Evolutionary conservation across 2,797 vertebrate species (phyloP), one percentile per base, ranked within the genome.

Genomic region (Meriones psammophilus): DNA sequence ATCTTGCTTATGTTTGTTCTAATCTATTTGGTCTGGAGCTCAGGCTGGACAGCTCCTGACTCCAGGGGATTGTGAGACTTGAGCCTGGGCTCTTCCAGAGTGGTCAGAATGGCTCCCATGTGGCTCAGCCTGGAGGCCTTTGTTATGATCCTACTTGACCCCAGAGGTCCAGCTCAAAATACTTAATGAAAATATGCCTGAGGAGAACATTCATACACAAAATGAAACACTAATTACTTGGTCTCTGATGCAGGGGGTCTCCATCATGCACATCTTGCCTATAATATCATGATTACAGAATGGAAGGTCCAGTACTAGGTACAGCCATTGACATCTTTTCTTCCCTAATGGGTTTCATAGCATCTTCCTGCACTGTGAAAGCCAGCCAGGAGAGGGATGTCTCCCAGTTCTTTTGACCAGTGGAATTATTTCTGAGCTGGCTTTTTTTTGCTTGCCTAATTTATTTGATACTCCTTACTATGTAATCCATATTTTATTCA

Each of bases 11-110:
- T 78, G 68, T 92, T 91, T 60, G 18, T 85, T 26, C 89, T 89
- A n/a, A 93, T 96, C 76, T 96, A 93, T 96, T 97, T 97, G 92
- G 96, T 96, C 97, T 97, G 92, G 56, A 69, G 62, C 94, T 64
- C 0, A 7, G 42, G 62, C 88, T 80, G 42, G 50, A 85, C 2
- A 94, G 54, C 87, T 95, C 95, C 95, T 68, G 96, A 90, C 95
- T 95, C 90, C 50, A 68, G 89, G 68, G 50, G 85, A 74, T 46
- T 46, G 39, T 73, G 68, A 92, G 58, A 84, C 13, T 28, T 14
- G 50, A 94, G 58, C n/a, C 68, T 18, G 28, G 56, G 73, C 84
- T 62, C 92, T 86, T 93, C 15, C 36, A 24, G 39, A 33, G 56
- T 14, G 80, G 88, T 81, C 22, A 0, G 22, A 50, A 58, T 0